Conservation (phyloP, 2,888 invertebrate genomes). For the Limnephilus auricula region DNA sequence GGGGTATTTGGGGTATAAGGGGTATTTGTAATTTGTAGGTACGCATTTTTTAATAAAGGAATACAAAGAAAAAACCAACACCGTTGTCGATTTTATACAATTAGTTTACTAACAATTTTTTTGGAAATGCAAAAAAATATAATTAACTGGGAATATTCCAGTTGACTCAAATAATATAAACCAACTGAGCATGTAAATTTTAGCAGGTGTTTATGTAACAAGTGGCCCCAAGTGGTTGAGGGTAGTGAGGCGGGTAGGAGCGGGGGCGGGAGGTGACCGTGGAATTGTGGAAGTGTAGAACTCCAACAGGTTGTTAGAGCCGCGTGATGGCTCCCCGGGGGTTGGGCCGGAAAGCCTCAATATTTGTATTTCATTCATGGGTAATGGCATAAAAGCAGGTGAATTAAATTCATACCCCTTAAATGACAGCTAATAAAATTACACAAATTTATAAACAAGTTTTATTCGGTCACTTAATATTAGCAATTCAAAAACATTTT, state of each 20-base stretch:
- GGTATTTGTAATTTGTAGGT: too few relatives aligned
- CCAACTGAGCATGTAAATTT: neutral
- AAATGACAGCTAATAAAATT: neutral
- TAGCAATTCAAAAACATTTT: neutral
- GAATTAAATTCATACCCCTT: neutral
- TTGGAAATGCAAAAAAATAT: neutral
- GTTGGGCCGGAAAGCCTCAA: conserved; percentile 22
- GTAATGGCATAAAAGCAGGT: conserved; percentile 14
- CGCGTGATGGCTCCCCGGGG: conserved; percentile 62
- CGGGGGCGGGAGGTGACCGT: conserved; percentile 39
- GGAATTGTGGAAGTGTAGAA: neutral
- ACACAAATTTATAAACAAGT: neutral
- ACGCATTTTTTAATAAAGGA: too few relatives aligned
- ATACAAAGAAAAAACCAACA: too few relatives aligned
- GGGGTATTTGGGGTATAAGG: too few relatives aligned
- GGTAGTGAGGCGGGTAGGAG: neutral
- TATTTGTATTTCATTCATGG: conserved; percentile 56
- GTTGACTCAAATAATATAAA: neutral
- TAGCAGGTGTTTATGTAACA: conserved; percentile 37
- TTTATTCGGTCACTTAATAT: neutral
- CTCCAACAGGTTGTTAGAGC: conserved; percentile 65
- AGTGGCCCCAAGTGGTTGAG: conserved; percentile 45
- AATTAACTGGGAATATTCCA: neutral
- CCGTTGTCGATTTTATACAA: too few relatives aligned
- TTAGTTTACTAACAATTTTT: too few relatives aligned